These are phyloP conservation scores for Indicator maculatus DNA, from an alignment of 2,113 vertebrate species.

Conservation along the genomic window DNA sequence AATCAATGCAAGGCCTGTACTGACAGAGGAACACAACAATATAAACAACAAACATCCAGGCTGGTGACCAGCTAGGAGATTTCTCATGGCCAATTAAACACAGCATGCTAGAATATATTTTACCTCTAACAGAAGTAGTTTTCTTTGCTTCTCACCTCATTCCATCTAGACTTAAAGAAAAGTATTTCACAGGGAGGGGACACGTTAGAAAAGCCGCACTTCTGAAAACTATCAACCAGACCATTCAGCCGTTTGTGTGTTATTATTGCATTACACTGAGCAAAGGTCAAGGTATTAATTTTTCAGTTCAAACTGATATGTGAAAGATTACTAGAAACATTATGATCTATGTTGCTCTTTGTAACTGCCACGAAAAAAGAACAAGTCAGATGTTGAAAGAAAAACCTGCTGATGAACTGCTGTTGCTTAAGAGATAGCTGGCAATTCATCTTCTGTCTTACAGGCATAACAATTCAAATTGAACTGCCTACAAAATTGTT, in stretches of 20 bases:
- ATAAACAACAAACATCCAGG: background rate
- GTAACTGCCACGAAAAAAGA: background rate
- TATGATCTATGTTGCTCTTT: background rate
- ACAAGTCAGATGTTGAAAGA: background rate
- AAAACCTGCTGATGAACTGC: background rate
- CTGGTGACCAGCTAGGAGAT: background rate
- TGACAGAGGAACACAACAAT: background rate
- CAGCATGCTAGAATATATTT: accelerated
- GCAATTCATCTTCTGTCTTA: background rate
- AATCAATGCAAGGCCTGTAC: background rate
- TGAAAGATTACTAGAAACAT: background rate
- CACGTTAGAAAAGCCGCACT: background rate
- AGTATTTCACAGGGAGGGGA: background rate
- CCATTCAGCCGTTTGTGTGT: background rate
- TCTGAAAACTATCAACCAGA: background rate
- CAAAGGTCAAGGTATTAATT: background rate
- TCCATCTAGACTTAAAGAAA: background rate
- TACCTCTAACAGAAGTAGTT: background rate
- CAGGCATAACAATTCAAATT: background rate
- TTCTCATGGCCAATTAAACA: background rate
- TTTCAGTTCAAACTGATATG: background rate
- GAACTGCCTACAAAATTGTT: background rate
- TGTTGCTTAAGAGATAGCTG: background rate
- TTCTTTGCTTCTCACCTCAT: background rate
- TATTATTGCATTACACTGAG: background rate